Evolutionary conservation across 2,888 invertebrate genomes (phyloP), one percentile per base, ranked within the genome.

Genomic region (Automeris io): DNA sequence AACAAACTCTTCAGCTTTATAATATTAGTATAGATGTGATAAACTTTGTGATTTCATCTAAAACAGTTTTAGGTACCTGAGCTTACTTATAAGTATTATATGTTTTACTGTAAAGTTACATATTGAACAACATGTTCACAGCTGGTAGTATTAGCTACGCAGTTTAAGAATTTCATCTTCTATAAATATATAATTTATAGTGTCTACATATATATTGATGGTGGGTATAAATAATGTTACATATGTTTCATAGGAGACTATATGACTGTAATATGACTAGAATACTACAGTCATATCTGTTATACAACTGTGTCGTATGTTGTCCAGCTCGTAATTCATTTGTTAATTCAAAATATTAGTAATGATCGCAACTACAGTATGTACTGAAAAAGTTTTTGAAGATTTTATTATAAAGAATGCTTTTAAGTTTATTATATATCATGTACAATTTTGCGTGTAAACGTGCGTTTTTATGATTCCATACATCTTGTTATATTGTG

Each of bases 311-410:
- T 3, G 16, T 29, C 1, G 8, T 1, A 16, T 29, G 16, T 29
- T 16, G 29, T 16, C 2, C 16, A 16, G 5, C n/a, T 3, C 11
- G 24, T 24, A 24, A 24, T 11, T 24, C 2, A 3, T 24, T 11
- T 11, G 7, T 11, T 4, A 3, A 11, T 11, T n/a, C n/a, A n/a
- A n/a, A n/a, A 24, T 24, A 2, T 11, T 24, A 5, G 12, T 11
- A 11, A 24, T 11, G 11, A 1, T 29, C 42, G 44, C 39, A 51
- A 50, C 57, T 51, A 66, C 65, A 61, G 57, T 61, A 60, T 55
- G 67, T 61, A 61, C 65, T 63, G 57, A 70, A 72, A 56, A 59
- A 61, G 57, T 53, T 46, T 51, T 51, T 49, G 41, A 42, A 43
- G 42, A 46, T 57, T 54, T 47, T 47, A 44, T 21, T 18, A 25